phyloP scores from a whole-genome alignment of 2,797 vertebrate species.

The Clarias pachynema region DNA sequence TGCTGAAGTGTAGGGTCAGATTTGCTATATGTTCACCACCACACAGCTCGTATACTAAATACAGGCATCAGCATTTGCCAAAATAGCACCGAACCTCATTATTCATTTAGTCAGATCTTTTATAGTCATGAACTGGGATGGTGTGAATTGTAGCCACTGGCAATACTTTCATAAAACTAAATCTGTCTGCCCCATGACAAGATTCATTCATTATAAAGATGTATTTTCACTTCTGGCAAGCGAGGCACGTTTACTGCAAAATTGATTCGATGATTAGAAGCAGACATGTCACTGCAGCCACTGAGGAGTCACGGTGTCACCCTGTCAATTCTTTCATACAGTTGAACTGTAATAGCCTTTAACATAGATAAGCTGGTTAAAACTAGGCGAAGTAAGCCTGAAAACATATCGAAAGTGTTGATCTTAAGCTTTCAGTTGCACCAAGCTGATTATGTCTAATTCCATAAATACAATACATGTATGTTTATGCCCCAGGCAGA shows the following conservation, averaged over 20 bases:
- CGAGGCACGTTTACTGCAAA: conserved; percentile 14
- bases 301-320: conserved; percentile 15
- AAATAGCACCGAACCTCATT: conserved; percentile 59
- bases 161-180: conserved; percentile 25
- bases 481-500: conserved; percentile 33
- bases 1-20: conserved; percentile 1
- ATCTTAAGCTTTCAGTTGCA: conserved; percentile 19
- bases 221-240: conserved; percentile 36
- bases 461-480: conserved; percentile 12
- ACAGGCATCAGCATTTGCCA: conserved; percentile 12
- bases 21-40: not conserved
- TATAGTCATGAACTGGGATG: conserved; percentile 50
- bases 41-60: conserved; percentile 4
- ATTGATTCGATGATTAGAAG: conserved; percentile 30
- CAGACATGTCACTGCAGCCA: conserved; percentile 23
- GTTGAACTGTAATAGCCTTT: conserved; percentile 25
- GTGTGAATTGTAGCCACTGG: conserved; percentile 59
- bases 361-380: conserved; percentile 8
- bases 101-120: conserved; percentile 72
- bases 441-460: not conserved
- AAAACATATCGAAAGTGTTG: conserved; percentile 2
- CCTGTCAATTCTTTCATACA: conserved; percentile 17
- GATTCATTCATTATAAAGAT: conserved; percentile 44
- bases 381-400: not conserved
- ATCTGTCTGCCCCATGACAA: conserved; percentile 38